phyloP scores from a whole-genome alignment of 2,888 invertebrate genomes.

The Hymenopus coronatus region DNA sequence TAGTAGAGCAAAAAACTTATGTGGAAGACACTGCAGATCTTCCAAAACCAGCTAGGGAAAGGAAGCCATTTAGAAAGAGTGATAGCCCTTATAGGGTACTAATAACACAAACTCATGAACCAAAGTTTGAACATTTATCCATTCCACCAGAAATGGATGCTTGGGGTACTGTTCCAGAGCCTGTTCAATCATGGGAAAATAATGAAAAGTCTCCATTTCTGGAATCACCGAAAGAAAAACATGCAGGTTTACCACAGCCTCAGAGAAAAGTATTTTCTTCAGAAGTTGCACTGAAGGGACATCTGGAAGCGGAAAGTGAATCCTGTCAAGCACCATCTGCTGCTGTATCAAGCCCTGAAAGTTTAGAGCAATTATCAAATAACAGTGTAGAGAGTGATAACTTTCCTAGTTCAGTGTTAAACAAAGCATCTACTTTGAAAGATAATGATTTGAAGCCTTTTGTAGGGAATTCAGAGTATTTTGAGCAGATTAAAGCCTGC shows the following conservation, averaged over 20 bases:
- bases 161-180: slow-evolving; percentile 17
- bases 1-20: neutral
- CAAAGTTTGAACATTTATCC: neutral
- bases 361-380: neutral
- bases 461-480: neutral
- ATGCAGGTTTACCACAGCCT: slow-evolving; percentile 4
- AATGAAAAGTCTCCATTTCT: neutral
- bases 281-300: neutral
- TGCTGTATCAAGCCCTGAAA: neutral
- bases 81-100: neutral
- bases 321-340: neutral
- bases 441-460: neutral
- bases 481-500: neutral
- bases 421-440: neutral
- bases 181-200: slow-evolving; percentile 11
- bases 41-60: neutral
- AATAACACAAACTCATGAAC: neutral
- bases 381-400: neutral
- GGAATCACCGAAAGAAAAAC: neutral
- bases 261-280: slow-evolving; percentile 19
- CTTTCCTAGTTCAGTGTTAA: neutral
- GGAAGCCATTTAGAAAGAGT: neutral
- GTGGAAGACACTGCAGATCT: neutral
- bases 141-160: neutral
- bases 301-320: neutral